phyloP scores from a whole-genome alignment of 2,113 vertebrate species.

The Hippocampus comes region DNA sequence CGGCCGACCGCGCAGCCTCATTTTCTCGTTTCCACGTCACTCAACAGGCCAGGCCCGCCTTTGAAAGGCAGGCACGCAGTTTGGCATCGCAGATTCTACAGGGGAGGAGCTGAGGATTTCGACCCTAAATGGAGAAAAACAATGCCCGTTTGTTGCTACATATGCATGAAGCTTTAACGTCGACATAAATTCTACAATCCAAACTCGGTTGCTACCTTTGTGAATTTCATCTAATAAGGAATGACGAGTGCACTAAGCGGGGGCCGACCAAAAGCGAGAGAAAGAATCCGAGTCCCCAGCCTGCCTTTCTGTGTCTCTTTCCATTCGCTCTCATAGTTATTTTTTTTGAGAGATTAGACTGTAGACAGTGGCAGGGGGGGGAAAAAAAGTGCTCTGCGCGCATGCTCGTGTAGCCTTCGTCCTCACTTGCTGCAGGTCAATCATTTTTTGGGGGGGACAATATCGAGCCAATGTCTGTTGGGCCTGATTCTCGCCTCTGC shows the following conservation, averaged over 20 bases:
- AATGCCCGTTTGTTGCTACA: no score
- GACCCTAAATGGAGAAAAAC: no score
- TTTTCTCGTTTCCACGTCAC: no score
- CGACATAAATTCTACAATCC: no score
- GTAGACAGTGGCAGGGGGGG: slow-evolving; percentile 55
- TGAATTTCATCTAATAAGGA: no score
- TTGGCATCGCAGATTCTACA: no score
- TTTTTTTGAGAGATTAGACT: slow-evolving; percentile 71
- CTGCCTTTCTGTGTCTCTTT: slow-evolving; percentile 18
- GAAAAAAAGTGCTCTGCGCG: slow-evolving; percentile 11
- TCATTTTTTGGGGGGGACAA: background rate
- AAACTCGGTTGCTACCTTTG: no score
- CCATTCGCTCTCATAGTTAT: slow-evolving; percentile 58
- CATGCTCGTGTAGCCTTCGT: background rate
- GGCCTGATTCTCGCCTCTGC: slow-evolving; percentile 21
- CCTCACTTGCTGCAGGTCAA: background rate
- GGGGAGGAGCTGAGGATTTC: no score
- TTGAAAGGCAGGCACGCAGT: no score
- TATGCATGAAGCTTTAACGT: no score
- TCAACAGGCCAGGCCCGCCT: no score
- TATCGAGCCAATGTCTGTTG: slow-evolving; percentile 11
- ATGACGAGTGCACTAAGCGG: slow-evolving; percentile 13
- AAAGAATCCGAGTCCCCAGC: slow-evolving; percentile 21
- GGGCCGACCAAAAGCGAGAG: slow-evolving; percentile 4
- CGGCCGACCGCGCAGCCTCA: no score